Evolutionary conservation across 2,113 vertebrate species (phyloP).

Genomic region (Tenebrosternarchus preto): DNA sequence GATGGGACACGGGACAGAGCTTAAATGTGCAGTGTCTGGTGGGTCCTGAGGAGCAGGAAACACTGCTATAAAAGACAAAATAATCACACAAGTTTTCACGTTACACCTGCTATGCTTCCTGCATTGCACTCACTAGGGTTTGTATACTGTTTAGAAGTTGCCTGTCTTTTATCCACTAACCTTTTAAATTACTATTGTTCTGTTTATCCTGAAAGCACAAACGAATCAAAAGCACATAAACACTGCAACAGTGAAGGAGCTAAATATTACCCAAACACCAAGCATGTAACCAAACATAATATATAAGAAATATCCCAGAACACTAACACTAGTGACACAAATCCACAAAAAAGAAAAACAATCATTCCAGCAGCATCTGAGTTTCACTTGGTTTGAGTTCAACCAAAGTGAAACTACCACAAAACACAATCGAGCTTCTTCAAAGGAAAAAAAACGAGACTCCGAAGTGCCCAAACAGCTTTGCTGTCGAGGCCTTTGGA

Average conservation of each 20-base stretch:
- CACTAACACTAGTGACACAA: neutral
- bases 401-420: slow-evolving; percentile 17
- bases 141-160: neutral
- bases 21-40: too few species aligned
- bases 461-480: neutral
- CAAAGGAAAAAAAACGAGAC: slow-evolving; percentile 4
- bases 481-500: slow-evolving; percentile 14
- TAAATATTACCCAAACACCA: neutral
- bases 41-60: too few species aligned
- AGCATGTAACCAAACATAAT: neutral
- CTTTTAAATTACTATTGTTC: neutral
- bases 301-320: neutral
- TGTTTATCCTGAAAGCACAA: neutral
- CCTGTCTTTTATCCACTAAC: neutral
- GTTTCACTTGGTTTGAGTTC: neutral
- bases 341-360: neutral
- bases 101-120: too few species aligned
- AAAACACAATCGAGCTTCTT: slow-evolving; percentile 39
- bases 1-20: too few species aligned
- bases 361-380: too few species aligned
- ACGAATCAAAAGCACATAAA: neutral
- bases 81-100: too few species aligned
- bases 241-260: neutral
- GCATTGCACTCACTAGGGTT: too few species aligned
- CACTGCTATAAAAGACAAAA: too few species aligned